Evolutionary conservation across 1,140 invertebrate species (phyloP).

Genomic region (Micrasema minimum): DNA sequence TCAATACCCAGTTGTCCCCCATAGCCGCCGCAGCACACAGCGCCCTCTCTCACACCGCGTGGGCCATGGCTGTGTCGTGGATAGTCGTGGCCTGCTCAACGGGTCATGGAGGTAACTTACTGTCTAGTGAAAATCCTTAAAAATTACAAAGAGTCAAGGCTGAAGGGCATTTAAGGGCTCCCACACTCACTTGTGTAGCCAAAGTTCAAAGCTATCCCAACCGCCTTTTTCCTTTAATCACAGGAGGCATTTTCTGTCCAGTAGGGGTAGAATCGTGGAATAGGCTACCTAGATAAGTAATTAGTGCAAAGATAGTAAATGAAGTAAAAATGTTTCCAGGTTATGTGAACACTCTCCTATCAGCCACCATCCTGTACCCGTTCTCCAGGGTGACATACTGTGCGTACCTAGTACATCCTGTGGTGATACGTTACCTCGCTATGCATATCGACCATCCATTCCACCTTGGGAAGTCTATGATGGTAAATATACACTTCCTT

Average conservation of each 20-base stretch:
- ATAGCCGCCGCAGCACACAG: conserved; percentile 81
- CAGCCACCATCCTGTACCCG: conserved; percentile 81
- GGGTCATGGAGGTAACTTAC: conserved; percentile 82
- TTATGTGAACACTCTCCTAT: conserved; percentile 76
- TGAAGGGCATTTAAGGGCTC: too few species aligned
- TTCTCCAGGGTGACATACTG: conserved; percentile 87
- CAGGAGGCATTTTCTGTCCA: too few species aligned
- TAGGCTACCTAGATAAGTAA: too few species aligned
- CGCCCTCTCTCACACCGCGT: conserved; percentile 84
- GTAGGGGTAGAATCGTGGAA: too few species aligned
- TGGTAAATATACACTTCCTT: conserved; percentile 70
- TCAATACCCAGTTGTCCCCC: conserved; percentile 76
- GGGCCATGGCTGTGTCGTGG: conserved; percentile 86
- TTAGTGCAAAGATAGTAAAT: too few species aligned
- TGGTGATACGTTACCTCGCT: conserved; percentile 79
- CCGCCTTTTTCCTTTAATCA: too few species aligned
- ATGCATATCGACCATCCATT: conserved; percentile 82
- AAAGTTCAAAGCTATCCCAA: too few species aligned
- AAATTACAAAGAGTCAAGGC: too few species aligned
- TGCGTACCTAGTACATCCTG: conserved; percentile 84
- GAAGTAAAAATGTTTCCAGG: conserved; percentile 70
- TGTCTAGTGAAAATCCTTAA: too few species aligned
- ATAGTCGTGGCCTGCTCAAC: conserved; percentile 89
- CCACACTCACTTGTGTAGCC: too few species aligned
- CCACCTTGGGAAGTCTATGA: conserved; percentile 79